Evolutionary conservation across 1,140 invertebrate species (phyloP).

Genomic region (Leptonema lineaticorne): DNA sequence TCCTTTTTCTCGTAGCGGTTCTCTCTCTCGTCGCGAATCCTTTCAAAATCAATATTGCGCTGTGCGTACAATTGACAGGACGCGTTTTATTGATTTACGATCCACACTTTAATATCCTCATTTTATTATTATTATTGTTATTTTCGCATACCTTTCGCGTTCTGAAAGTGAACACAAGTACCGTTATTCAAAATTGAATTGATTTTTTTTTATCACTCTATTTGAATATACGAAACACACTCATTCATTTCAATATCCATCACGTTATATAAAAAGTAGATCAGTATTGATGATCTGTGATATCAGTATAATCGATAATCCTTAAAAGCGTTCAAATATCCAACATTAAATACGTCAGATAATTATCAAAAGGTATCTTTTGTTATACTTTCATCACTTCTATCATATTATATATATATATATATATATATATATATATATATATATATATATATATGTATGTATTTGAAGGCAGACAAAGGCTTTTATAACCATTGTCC

Average conservation of each 20-base stretch:
- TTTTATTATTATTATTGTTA: background rate
- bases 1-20: background rate
- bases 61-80: slow-evolving; percentile 24
- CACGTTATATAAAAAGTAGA: no score
- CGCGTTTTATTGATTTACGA: slow-evolving; percentile 10
- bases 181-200: no score
- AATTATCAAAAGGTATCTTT: background rate
- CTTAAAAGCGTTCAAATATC: background rate
- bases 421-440: no score
- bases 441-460: background rate
- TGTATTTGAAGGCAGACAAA: slow-evolving; percentile 10
- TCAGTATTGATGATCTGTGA: no score
- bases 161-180: background rate
- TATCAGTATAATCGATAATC: background rate
- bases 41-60: slow-evolving; percentile 38
- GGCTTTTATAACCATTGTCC: slow-evolving; percentile 14
- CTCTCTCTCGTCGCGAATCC: background rate
- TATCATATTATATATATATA: no score
- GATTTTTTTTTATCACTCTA: no score
- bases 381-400: background rate
- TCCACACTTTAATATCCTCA: background rate
- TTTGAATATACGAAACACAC: no score
- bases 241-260: no score
- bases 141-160: background rate
- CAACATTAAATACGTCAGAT: background rate